Base-by-base conservation (phyloP, 2,113 vertebrate genomes). In the Physeter macrocephalus region DNA sequence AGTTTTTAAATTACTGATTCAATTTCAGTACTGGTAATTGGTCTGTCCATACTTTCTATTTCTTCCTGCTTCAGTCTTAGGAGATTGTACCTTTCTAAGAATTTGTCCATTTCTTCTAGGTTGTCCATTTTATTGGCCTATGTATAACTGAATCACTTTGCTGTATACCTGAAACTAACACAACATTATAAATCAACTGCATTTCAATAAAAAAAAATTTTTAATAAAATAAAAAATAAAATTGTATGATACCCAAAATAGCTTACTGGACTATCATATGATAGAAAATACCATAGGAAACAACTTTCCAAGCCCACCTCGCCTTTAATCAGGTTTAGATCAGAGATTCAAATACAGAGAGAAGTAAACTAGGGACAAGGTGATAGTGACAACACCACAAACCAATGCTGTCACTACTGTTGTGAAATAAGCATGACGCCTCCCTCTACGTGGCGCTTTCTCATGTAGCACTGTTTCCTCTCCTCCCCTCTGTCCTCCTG, bases 341-440 rank as follows among this genome's bases (percentile, higher is more conserved):
- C 27, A 80, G 81, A 66, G 39, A 81, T 39, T 39, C 39, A 13
- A 41, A 5, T 20, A 13, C 31, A 25, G 20, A 34, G 61, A 74
- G 64, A 77, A 36, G 20, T 1, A 20, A 43, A 9, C n/a, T 5
- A 15, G 27, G 34, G 72, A 23, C 10, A 11, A 13, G 13, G 36
- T 2, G 23, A 23, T 0, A 31, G 15, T 3, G 11, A 4, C 59
- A 36, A 2, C 6, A 3, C 1, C 43, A 46, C 52, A 36, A 1
- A 11, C 21, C 14, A 3, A 0, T 29, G 34, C n/a, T 18, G n/a
- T 17, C 13, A 13, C 14, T 11, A 17, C 57, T 2, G 4, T 5
- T 3, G 1, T 3, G 6, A 20, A 0, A 1, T 3, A 2, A 36
- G 4, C 0, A 0, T 3, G 11, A 6, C 8, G 3, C 0, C 6